Evolutionary conservation across 2,888 invertebrate genomes (phyloP).

Genomic region (Leucoma salicis): DNA sequence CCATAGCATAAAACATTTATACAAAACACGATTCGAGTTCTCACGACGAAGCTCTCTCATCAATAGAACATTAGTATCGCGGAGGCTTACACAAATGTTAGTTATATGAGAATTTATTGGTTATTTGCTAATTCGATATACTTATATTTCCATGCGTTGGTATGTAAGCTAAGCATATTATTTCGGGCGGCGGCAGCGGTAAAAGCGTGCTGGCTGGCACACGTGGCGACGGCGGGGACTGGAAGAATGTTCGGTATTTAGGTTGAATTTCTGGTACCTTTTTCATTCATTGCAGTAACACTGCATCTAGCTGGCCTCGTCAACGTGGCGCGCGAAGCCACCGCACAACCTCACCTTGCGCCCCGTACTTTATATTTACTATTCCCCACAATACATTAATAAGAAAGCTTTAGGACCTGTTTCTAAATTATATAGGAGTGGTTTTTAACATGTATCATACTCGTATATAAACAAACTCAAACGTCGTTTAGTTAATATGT

Average conservation of each 20-base stretch:
- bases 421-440: slow-evolving; percentile 38
- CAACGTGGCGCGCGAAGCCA: slow-evolving; percentile 19
- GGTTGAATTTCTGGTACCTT: slow-evolving; percentile 79
- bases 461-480: slow-evolving; percentile 33
- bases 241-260: slow-evolving; percentile 78
- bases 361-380: slow-evolving; percentile 54
- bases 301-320: slow-evolving; percentile 62
- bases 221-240: slow-evolving; percentile 68
- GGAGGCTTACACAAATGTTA: slow-evolving; percentile 40
- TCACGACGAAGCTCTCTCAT: slow-evolving; percentile 34
- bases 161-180: slow-evolving; percentile 68
- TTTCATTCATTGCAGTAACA: slow-evolving; percentile 78
- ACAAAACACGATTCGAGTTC: slow-evolving; percentile 31
- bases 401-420: slow-evolving; percentile 53
- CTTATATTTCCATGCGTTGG: slow-evolving; percentile 57
- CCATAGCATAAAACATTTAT: slow-evolving; percentile 26
- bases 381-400: slow-evolving; percentile 54
- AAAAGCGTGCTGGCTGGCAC: slow-evolving; percentile 67
- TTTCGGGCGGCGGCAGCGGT: slow-evolving; percentile 66
- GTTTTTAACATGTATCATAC: slow-evolving; percentile 23
- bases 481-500: slow-evolving; percentile 31
- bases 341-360: slow-evolving; percentile 32
- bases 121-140: slow-evolving; percentile 60
- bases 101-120: slow-evolving; percentile 41
- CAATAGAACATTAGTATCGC: slow-evolving; percentile 29